A percentile compares a stretch with the other conserved stretches of the same genome.
Evolutionary conservation across 2,113 vertebrate genomes (phyloP).

Genomic region (Pyrgilauda ruficollis): DNA sequence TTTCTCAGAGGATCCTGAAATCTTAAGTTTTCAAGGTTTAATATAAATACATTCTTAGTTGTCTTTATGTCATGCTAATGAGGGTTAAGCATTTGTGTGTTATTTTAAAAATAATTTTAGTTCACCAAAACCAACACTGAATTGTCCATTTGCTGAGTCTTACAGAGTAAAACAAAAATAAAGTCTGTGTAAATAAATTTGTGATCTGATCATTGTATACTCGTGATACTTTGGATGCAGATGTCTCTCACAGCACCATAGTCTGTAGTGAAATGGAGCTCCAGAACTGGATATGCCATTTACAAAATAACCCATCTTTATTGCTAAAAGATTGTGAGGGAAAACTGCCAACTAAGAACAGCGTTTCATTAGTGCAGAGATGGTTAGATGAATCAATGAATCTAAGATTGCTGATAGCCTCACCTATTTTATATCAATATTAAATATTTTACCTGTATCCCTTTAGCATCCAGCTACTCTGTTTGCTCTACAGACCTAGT

Average conservation of each 20-base stretch:
- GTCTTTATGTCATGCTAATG: not conserved
- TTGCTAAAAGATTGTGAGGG: not conserved
- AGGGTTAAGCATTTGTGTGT: not conserved
- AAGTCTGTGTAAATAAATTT: not conserved
- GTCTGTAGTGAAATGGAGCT: not conserved
- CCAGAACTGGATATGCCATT: not conserved
- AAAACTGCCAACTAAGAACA: not conserved
- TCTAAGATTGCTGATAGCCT: not conserved
- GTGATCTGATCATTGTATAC: not conserved
- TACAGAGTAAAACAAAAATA: not conserved
- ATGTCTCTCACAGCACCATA: not conserved
- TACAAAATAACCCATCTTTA: not conserved
- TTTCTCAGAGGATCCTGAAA: not conserved
- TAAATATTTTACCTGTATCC: not conserved
- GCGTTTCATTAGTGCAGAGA: not conserved
- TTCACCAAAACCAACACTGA: not conserved
- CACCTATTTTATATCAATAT: not conserved
- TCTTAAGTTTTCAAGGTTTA: not conserved
- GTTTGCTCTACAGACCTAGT: not conserved
- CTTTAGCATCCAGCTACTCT: not conserved
- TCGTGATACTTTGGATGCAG: not conserved
- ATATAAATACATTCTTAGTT: not conserved
- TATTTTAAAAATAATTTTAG: not conserved
- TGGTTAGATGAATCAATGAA: not conserved
- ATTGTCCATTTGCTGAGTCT: not conserved